phyloP scores from a whole-genome alignment of 92 coral and sea anemone species.

The Epizoanthus rinbou region DNA sequence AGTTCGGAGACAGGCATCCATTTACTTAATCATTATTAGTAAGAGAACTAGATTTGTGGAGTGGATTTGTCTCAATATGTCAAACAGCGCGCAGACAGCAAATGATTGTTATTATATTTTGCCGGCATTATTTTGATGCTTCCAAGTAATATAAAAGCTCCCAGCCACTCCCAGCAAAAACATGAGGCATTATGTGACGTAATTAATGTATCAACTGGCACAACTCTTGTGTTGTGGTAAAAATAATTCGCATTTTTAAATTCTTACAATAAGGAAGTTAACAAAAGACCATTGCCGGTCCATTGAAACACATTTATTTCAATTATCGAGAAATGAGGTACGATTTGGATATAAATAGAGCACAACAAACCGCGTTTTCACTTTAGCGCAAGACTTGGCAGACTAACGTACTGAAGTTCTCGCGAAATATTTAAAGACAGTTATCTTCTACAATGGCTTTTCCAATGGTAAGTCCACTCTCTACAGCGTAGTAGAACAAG shows the following conservation, averaged over 20 bases:
- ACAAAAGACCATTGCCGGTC: constrained; percentile 13
- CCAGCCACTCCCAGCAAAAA: constrained; percentile 21
- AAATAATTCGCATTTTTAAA: constrained; percentile 7
- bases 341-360: constrained; percentile 12
- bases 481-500: not conserved
- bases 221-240: constrained; percentile 18
- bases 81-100: not conserved
- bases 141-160: not conserved
- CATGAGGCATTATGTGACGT: not conserved
- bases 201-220: constrained; percentile 1
- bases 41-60: not conserved
- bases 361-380: not conserved
- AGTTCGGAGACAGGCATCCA: not conserved
- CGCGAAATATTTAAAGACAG: not conserved
- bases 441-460: not conserved
- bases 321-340: constrained; percentile 4
- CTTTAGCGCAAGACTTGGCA: not conserved
- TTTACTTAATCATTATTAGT: not conserved
- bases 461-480: not conserved
- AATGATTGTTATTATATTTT: not conserved
- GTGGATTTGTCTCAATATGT: not conserved
- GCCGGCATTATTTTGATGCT: not conserved
- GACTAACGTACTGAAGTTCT: not conserved
- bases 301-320: not conserved
- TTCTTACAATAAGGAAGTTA: not conserved